These are phyloP conservation scores for Microctenopoma lineatum DNA, from an alignment of 2,797 vertebrate species.

Conservation along the genomic window DNA sequence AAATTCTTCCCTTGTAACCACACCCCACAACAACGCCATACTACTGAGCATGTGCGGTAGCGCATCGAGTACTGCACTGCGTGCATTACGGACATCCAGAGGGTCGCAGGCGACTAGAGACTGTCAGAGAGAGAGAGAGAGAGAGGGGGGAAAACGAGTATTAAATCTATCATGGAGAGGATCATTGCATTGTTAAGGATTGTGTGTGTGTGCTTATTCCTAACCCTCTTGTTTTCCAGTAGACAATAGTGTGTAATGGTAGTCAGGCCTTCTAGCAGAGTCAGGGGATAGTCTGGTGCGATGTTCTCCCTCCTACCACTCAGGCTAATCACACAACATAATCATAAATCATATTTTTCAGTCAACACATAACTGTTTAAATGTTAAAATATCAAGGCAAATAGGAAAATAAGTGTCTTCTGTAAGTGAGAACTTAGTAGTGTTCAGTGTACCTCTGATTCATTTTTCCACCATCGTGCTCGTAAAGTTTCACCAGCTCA, in stretches of 20 bases:
- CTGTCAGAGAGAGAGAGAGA: constrained; percentile 16
- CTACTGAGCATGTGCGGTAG: constrained; percentile 91
- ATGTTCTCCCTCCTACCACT: constrained; percentile 91
- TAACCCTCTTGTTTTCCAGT: constrained; percentile 92
- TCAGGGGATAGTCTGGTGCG: constrained; percentile 95
- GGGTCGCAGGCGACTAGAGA: constrained; percentile 80
- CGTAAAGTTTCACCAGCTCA: constrained; percentile 92
- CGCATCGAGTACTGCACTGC: constrained; percentile 91
- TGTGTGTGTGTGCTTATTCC: constrained; percentile 20
- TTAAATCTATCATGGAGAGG: neutral
- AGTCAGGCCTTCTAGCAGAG: constrained; percentile 94
- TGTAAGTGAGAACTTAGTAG: neutral
- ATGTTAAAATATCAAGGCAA: neutral
- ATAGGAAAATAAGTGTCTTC: neutral
- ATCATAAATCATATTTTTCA: constrained; percentile 1
- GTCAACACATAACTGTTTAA: neutral
- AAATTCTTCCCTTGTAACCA: constrained; percentile 87
- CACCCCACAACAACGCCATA: constrained; percentile 91
- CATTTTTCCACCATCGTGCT: constrained; percentile 87
- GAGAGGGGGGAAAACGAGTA: neutral
- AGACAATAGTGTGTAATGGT: constrained; percentile 95
- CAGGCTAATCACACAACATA: constrained; percentile 72
- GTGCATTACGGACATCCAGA: constrained; percentile 89
- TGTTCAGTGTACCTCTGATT: constrained; percentile 82
- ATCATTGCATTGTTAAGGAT: neutral